A percentile compares a stretch with the other conserved stretches of the same genome.
phyloP scores from a whole-genome alignment of 2,888 invertebrate genomes.

The Esperia sulphurella region DNA sequence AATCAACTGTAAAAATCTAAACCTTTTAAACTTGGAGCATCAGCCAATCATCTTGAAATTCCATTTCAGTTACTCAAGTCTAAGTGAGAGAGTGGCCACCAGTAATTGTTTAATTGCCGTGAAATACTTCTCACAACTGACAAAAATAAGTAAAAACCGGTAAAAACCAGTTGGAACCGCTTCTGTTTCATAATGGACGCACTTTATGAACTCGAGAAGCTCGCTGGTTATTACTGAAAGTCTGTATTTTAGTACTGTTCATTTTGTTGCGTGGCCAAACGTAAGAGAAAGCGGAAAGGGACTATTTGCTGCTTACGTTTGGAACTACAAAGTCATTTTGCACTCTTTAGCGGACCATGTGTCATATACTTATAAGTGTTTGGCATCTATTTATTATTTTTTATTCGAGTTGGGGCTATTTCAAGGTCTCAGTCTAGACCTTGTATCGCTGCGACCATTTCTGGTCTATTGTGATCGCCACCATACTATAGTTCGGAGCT shows the following conservation, averaged over 20 bases:
- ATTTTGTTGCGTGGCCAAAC: slow-evolving; percentile 18
- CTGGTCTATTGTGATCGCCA: too few species aligned
- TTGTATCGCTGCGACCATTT: too few species aligned
- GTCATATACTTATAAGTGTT: too few species aligned
- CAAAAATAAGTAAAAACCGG: neutral
- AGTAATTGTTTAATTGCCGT: slow-evolving; percentile 33
- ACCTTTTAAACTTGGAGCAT: neutral
- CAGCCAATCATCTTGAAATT: neutral
- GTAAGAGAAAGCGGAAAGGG: neutral
- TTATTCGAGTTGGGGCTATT: too few species aligned
- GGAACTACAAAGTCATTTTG: too few species aligned
- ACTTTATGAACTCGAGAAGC: slow-evolving; percentile 39
- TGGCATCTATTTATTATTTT: too few species aligned
- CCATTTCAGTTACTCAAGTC: neutral
- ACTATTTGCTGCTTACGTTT: neutral
- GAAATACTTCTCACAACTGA: slow-evolving; percentile 28
- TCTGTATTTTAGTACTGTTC: slow-evolving; percentile 35
- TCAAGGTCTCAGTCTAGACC: too few species aligned
- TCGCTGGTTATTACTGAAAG: slow-evolving; percentile 34
- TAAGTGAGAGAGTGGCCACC: neutral
- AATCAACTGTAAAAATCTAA: neutral
- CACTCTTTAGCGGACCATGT: too few species aligned
- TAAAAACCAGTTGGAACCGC: neutral
- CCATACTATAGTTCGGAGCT: too few species aligned
- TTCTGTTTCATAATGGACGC: slow-evolving; percentile 31